These are phyloP conservation scores for Phrynosoma platyrhinos DNA, from an alignment of 2,113 vertebrate species.

Conservation along the genomic window DNA sequence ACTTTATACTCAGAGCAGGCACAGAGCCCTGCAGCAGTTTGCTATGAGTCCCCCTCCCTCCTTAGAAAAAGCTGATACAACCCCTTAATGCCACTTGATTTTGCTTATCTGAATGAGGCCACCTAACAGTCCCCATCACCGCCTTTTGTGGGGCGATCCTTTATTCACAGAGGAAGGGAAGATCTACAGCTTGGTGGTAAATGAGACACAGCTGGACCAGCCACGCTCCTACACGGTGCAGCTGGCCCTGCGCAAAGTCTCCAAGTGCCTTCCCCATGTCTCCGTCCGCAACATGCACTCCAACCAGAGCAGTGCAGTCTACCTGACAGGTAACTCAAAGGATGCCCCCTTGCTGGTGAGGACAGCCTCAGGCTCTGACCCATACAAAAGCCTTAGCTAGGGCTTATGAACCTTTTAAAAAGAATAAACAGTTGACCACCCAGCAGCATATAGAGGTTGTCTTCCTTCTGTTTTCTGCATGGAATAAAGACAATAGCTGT, in stretches of 20 bases:
- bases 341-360: neutral
- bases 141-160: neutral
- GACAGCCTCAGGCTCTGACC: neutral
- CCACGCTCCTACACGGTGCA: constrained; percentile 73
- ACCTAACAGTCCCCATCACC: rapidly evolving
- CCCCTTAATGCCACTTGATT: too few relatives aligned
- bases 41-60: too few relatives aligned
- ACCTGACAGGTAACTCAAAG: constrained; percentile 65
- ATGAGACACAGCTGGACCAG: constrained; percentile 75
- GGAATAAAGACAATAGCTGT: too few relatives aligned
- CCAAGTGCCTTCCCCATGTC: constrained; percentile 67
- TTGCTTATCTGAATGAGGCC: neutral
- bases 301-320: constrained; percentile 74
- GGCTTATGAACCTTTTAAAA: neutral
- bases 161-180: constrained; percentile 72
- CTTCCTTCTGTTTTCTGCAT: too few relatives aligned
- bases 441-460: too few relatives aligned
- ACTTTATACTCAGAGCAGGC: too few relatives aligned
- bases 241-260: constrained; percentile 71
- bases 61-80: too few relatives aligned
- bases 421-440: too few relatives aligned
- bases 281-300: constrained; percentile 69
- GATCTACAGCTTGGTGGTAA: constrained; percentile 76
- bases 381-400: neutral
- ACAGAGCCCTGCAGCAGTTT: too few relatives aligned